These are phyloP conservation scores for Oryzias sinensis DNA, from an alignment of 2,797 vertebrate species.

Conservation along the genomic window DNA sequence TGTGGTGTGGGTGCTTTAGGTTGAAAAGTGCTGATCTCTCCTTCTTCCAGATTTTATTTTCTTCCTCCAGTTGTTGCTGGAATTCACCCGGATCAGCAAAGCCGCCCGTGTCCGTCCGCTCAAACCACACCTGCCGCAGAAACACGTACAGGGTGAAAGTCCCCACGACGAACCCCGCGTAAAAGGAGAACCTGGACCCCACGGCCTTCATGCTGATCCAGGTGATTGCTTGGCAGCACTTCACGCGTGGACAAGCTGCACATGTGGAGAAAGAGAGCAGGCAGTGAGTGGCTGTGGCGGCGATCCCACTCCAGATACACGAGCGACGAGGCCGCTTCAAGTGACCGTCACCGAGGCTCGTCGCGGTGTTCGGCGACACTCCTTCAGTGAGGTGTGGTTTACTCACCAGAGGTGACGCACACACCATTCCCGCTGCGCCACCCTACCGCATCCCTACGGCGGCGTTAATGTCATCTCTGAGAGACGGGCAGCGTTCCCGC, in stretches of 20 bases:
- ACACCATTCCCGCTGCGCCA: conserved; percentile 28
- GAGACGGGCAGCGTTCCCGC: neutral
- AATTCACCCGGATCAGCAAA: neutral
- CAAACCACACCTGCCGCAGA: conserved; percentile 65
- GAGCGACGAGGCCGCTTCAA: neutral
- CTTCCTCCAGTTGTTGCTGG: conserved; percentile 31
- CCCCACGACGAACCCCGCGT: conserved; percentile 77
- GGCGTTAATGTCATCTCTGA: neutral
- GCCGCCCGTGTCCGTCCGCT: conserved; percentile 11
- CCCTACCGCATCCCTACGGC: neutral
- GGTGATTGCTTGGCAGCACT: conserved; percentile 18
- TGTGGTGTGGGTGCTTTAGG: conserved; percentile 76
- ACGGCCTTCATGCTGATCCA: conserved; percentile 68
- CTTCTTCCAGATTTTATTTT: conserved; percentile 72
- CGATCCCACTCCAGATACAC: fast-evolving
- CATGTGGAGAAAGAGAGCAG: neutral
- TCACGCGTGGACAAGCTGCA: conserved; percentile 42
- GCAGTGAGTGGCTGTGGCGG: neutral
- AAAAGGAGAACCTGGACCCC: conserved; percentile 72
- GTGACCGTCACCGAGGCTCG: too few relatives aligned
- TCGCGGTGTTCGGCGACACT: conserved; percentile 15
- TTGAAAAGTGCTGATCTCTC: conserved; percentile 80
- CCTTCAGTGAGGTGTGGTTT: conserved; percentile 51
- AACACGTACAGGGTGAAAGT: conserved; percentile 74
- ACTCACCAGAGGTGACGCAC: conserved; percentile 28